phyloP scores from a whole-genome alignment of 2,888 invertebrate species.

The Phengaris alcon region DNA sequence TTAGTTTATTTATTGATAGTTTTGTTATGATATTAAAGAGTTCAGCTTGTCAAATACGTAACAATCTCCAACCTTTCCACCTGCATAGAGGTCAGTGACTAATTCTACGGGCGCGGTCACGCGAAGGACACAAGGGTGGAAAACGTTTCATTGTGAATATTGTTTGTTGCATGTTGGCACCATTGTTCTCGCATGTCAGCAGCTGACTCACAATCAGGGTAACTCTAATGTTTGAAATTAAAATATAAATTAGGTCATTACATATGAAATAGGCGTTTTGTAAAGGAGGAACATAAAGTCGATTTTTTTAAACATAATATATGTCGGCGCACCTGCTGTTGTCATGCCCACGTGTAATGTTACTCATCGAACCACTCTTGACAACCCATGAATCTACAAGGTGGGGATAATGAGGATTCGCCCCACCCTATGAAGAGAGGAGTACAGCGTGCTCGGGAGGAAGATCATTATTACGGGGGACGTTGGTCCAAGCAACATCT shows the following conservation, averaged over 20 bases:
- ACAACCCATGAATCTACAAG: too few relatives aligned
- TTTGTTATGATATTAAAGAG: neutral
- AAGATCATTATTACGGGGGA: too few relatives aligned
- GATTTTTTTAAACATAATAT: too few relatives aligned
- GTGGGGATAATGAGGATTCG: too few relatives aligned
- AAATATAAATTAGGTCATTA: neutral
- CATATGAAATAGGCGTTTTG: too few relatives aligned
- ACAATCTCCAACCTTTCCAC: neutral
- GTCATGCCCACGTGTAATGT: too few relatives aligned
- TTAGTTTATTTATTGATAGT: neutral
- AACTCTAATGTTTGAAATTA: neutral
- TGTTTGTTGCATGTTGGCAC: constrained; percentile 17
- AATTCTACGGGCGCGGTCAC: constrained; percentile 12
- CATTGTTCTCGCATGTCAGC: neutral
- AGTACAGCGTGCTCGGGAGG: too few relatives aligned
- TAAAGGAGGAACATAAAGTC: too few relatives aligned
- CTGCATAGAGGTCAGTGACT: constrained; percentile 12
- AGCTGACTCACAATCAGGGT: neutral
- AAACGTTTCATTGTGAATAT: neutral
- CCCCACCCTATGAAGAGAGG: too few relatives aligned
- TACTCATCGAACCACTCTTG: too few relatives aligned
- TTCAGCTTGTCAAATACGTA: neutral
- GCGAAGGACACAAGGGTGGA: constrained; percentile 15
- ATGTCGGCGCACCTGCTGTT: too few relatives aligned
- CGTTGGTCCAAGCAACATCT: too few relatives aligned